Base-by-base conservation (phyloP, 2,797 vertebrate genomes). In the Antennarius maculatus region DNA sequence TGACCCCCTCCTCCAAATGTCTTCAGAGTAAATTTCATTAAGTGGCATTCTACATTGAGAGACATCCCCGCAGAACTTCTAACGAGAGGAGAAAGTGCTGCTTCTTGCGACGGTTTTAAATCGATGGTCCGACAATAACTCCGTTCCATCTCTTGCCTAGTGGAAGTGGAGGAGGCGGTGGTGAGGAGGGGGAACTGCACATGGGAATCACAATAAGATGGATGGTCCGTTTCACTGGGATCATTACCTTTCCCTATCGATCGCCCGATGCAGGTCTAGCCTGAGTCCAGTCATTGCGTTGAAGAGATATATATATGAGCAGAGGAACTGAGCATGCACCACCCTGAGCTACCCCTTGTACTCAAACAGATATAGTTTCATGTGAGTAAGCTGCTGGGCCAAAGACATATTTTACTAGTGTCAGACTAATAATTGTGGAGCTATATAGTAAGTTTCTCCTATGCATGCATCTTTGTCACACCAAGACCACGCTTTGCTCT, bases 191-290 rank as follows among this genome's bases (percentile, higher is more conserved):
- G 18, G 43, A 23, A 23, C 71, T 67, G 77, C 53, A 68, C 76
- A 67, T 82, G 81, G 64, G 66, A 82, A 83, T 84, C 88, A 76
- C 79, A 71, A 71, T 67, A 68, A 88, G 87, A 90, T 77, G 76
- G 86, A 90, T 82, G 66, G 77, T 76, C 78, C 77, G 74, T 86
- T 88, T 84, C 80, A 76, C 81, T 51, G 51, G 78, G 85, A 90
- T 86, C 81, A 86, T 90, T 87, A 74, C 23, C 81, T 82, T 85
- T 83, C 82, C 70, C 76, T 84, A 92, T 90, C 83, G 91, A 91
- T 91, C 29, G 55, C 9, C 57, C 53, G 0, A 56, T 71, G 83
- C 69, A 79, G 79, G 78, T 88, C 74, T 46, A 71, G 76, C 65
- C 81, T 4, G 60, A 74, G 76, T 77, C 71, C 80, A 83, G 73